A percentile compares a stretch with the other conserved stretches of the same genome.
phyloP scores from a whole-genome alignment of 92 coral and sea anemone species.

The Palythoa heliodiscus region DNA sequence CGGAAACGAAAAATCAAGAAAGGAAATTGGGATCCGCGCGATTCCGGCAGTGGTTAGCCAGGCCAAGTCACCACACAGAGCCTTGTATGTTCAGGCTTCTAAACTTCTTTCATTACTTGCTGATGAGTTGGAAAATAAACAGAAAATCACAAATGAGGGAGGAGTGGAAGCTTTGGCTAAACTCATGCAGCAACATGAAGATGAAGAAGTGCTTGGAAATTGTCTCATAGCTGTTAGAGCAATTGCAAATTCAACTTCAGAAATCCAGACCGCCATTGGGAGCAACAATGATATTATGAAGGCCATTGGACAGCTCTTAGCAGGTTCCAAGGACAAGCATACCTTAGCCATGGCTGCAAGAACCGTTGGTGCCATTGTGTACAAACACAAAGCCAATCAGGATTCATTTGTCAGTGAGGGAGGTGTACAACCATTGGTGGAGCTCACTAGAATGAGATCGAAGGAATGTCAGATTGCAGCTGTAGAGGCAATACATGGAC shows the following conservation, averaged over 20 bases:
- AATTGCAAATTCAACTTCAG: conserved; percentile 73
- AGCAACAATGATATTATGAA: conserved; percentile 77
- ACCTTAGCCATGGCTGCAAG: conserved; percentile 86
- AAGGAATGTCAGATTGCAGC: conserved; percentile 94
- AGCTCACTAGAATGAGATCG: conserved; percentile 70
- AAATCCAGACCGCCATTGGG: conserved; percentile 81
- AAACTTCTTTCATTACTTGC: conserved; percentile 79
- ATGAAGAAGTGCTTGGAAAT: conserved; percentile 79
- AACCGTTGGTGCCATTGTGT: conserved; percentile 77
- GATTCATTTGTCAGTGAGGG: conserved; percentile 90
- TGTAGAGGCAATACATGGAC: conserved; percentile 80
- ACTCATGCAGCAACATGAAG: conserved; percentile 67
- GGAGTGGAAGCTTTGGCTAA: conserved; percentile 80
- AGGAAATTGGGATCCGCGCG: conserved; percentile 54
- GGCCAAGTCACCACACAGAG: conserved; percentile 65
- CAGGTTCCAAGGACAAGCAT: conserved; percentile 79
- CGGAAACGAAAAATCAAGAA: conserved; percentile 54
- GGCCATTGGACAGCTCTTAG: conserved; percentile 70
- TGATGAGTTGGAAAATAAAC: conserved; percentile 61
- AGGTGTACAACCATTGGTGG: conserved; percentile 84
- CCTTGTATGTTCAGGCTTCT: conserved; percentile 74
- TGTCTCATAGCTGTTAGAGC: conserved; percentile 71
- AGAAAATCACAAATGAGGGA: conserved; percentile 71
- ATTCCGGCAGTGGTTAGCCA: conserved; percentile 72
- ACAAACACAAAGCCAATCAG: conserved; percentile 82